These are phyloP conservation scores for Phylloscopus trochilus DNA, from an alignment of 2,113 vertebrate species.

Conservation along the genomic window DNA sequence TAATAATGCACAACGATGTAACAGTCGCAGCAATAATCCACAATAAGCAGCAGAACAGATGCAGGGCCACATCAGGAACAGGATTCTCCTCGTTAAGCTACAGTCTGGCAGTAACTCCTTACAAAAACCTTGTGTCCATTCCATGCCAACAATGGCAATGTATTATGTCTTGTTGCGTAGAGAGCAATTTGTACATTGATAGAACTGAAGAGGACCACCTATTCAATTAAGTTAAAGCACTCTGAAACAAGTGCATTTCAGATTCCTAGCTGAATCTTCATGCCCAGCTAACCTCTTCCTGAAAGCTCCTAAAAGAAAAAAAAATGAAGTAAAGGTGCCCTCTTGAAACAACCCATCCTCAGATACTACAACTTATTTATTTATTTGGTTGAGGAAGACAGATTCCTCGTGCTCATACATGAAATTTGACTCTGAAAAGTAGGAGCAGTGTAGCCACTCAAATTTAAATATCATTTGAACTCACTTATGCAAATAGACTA, in stretches of 20 bases:
- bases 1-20: not conserved
- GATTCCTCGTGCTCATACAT: not conserved
- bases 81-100: not conserved
- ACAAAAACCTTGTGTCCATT: not conserved
- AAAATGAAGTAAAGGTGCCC: no score
- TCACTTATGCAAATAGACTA: not conserved
- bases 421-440: not conserved
- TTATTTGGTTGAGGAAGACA: not conserved
- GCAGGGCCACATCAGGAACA: not conserved
- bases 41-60: not conserved
- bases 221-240: not conserved
- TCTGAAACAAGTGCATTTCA: not conserved
- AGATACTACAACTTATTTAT: not conserved
- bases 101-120: not conserved
- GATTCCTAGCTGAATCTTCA: not conserved
- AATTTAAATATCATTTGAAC: not conserved
- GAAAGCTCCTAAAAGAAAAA: not conserved
- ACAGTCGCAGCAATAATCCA: not conserved
- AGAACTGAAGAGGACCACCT: not conserved
- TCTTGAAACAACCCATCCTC: not conserved
- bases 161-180: not conserved
- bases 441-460: not conserved
- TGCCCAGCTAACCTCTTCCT: not conserved
- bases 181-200: not conserved
- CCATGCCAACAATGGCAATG: not conserved